These are phyloP conservation scores for Ennomos erosarius DNA, from an alignment of 2,888 invertebrate species.

Conservation along the genomic window DNA sequence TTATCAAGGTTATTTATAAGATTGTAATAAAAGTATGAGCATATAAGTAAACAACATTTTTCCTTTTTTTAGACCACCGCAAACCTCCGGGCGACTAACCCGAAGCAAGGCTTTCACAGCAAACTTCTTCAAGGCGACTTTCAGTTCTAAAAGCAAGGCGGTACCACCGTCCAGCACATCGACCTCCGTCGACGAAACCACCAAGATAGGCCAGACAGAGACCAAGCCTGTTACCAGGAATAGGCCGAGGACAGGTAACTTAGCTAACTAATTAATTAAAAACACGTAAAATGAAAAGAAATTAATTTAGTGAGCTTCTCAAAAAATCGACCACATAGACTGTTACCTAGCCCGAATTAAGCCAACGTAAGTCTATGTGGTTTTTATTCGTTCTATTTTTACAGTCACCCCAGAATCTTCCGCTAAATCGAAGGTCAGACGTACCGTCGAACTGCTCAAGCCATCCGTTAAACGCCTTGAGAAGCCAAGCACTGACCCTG, in stretches of 20 bases:
- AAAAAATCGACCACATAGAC: too few species aligned
- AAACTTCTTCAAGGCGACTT: slow-evolving; percentile 79
- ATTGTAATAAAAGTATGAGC: too few species aligned
- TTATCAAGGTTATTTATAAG: too few species aligned
- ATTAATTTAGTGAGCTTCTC: too few species aligned
- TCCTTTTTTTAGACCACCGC: slow-evolving; percentile 51
- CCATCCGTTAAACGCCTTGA: slow-evolving; percentile 56
- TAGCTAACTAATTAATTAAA: too few species aligned
- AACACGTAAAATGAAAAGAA: too few species aligned
- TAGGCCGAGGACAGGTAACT: slow-evolving; percentile 74
- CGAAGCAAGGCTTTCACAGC: slow-evolving; percentile 66
- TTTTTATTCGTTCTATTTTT: slow-evolving; percentile 22
- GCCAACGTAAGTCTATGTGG: too few species aligned
- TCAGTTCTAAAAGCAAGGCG: slow-evolving; percentile 79
- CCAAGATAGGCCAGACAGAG: slow-evolving; percentile 83
- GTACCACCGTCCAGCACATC: slow-evolving; percentile 61
- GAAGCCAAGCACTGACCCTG: slow-evolving; percentile 56
- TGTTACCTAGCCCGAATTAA: too few species aligned
- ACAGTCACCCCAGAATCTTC: slow-evolving; percentile 54
- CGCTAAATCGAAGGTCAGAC: slow-evolving; percentile 56
- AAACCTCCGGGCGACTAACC: slow-evolving; percentile 36
- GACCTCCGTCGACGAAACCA: slow-evolving; percentile 61
- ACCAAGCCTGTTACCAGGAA: slow-evolving; percentile 80
- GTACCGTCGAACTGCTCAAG: slow-evolving; percentile 55
- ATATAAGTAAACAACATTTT: slow-evolving; percentile 3